Conservation (phyloP, 2,113 vertebrate genomes). For the Mus musculus region GRCm39 chr17:78639501-78640000, state of each 20-base stretch:
- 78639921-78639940: not conserved
- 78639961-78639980: not conserved
- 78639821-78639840: not conserved
- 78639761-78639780: not conserved
- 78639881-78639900: not conserved
- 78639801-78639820: not conserved
- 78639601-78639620: conserved; percentile 9
- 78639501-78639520: not conserved
- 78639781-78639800: not conserved
- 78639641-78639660: not conserved
- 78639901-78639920: not conserved
- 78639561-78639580: not conserved
- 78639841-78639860: not conserved
- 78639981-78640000: not conserved
- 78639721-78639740: not conserved
- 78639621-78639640: not conserved
- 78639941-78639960: not conserved
- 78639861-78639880: not conserved
- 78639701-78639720: not conserved
- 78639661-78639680: not conserved
- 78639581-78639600: not conserved
- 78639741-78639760: rapidly evolving
- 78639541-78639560: not conserved
- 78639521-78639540: not conserved
- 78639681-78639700: conserved; percentile 1